Conservation (phyloP, 2,888 invertebrate genomes). For the Nemoura dubitans region DNA sequence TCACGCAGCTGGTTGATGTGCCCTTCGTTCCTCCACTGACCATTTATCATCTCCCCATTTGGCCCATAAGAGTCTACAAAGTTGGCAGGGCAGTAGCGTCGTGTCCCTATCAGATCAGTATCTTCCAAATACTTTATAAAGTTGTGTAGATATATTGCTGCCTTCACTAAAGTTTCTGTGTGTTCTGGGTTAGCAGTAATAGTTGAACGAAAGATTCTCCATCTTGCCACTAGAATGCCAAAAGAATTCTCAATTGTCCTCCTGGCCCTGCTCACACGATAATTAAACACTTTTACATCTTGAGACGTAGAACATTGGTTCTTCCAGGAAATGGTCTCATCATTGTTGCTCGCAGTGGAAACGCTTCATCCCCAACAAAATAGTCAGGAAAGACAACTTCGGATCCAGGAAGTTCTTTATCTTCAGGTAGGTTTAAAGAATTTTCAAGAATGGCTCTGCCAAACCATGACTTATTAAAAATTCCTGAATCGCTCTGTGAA, state of each 20-base stretch:
- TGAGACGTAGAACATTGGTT: conserved; percentile 33
- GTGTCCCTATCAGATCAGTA: not conserved
- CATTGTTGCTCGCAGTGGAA: conserved; percentile 44
- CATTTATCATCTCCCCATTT: conserved; percentile 36
- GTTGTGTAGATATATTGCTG: conserved; percentile 44
- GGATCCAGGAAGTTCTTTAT: conserved; percentile 7
- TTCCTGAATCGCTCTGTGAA: conserved; percentile 38
- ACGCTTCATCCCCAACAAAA: conserved; percentile 48
- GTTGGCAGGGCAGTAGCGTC: conserved; percentile 32
- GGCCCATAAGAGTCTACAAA: conserved; percentile 36
- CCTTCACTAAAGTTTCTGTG: conserved; percentile 38
- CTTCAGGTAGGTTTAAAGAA: conserved; percentile 29
- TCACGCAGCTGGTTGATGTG: not conserved
- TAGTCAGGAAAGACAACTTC: conserved; percentile 30
- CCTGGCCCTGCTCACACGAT: conserved; percentile 44
- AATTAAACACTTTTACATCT: conserved; percentile 45
- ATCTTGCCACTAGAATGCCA: conserved; percentile 42
- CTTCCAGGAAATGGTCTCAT: conserved; percentile 45
- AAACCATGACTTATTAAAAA: conserved; percentile 32
- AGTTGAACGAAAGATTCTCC: conserved; percentile 39
- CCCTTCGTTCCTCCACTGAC: conserved; percentile 41
- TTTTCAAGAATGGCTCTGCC: conserved; percentile 16
- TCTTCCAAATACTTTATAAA: conserved; percentile 38
- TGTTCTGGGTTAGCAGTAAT: conserved; percentile 38
- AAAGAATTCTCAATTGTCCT: conserved; percentile 47